phyloP scores from a whole-genome alignment of 2,797 vertebrate genomes.

The Danio albolineatus region DNA sequence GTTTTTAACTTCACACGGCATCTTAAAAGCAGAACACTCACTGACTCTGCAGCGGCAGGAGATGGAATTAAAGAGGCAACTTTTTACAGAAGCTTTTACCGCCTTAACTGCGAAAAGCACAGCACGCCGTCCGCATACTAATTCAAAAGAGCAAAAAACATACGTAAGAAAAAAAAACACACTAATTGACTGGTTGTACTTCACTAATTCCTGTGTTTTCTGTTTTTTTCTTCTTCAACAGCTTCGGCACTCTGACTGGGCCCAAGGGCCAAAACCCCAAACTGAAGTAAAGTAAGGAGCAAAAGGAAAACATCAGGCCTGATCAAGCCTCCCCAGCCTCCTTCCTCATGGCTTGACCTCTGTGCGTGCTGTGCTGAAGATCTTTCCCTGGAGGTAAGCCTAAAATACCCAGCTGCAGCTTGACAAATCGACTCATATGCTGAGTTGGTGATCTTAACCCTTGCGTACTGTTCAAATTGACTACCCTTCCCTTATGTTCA shows the following conservation, averaged over 20 bases:
- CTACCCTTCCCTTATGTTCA: too few species aligned
- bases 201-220: background rate
- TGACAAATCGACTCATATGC: constrained; percentile 42
- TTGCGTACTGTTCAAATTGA: too few species aligned
- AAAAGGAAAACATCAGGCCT: constrained; percentile 10
- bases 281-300: constrained; percentile 14
- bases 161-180: background rate
- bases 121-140: background rate
- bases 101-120: background rate
- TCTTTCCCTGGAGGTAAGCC: constrained; percentile 77
- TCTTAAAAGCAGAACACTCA: background rate
- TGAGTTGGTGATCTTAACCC: constrained; percentile 15
- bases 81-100: background rate
- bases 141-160: background rate
- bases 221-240: background rate
- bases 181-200: background rate
- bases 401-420: constrained; percentile 35
- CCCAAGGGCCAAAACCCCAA: constrained; percentile 4
- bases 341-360: constrained; percentile 77
- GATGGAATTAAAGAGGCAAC: background rate
- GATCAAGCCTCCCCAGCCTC: constrained; percentile 56
- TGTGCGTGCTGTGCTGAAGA: constrained; percentile 71
- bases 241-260: constrained; percentile 16
- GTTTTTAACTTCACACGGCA: background rate
- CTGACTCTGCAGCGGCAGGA: background rate